Base-by-base conservation (phyloP, 2,797 vertebrate genomes). In the Parotocinclus haroldoi region DNA sequence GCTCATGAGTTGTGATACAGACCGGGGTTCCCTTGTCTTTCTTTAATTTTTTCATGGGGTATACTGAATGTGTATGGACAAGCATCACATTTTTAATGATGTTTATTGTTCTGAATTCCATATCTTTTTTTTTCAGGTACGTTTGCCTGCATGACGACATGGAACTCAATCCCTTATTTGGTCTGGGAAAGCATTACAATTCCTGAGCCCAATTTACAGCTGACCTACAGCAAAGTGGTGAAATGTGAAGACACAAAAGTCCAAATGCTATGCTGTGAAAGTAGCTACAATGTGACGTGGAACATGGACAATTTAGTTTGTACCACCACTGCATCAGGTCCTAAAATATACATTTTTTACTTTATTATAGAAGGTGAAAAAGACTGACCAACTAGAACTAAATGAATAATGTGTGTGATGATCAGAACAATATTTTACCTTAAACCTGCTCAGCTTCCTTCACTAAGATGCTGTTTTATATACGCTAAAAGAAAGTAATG, bases 181-280 rank as follows among this genome's bases (percentile, higher is more conserved):
- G 40, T 48, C 42, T 56, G 51, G 52, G 51, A 65, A 38, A 55
- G n/a, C 18, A 65, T 65, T 46, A 0, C 12, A 14, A 65, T 65
- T 45, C 63, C 63, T 12, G 10, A 55, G 2, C 63, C 63, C 19
- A 65, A 38, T 9, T 36, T 65, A n/a, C 42, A 65, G 46, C 39
- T 65, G 40, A 65, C 39, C 52, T 46, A 48, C 13, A 19, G 36
- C 17, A 67, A 67, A 59, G 14, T 12, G 44, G 16, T 59, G 2
- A 12, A 9, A 52, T 67, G 65, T 52, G 18, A 36, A 13, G 19
- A 59, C 16, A 3, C 18, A 14, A 44, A 11, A 7, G n/a, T 59
- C 8, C 3, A 14, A 3, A 38, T 67, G n/a, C 38, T 27, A 17
- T 67, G 63, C 7, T 65, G 63, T 13, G 63, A 65, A 8, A n/a